These are phyloP conservation scores for Chiroxiphia lanceolata DNA, from an alignment of 2,797 vertebrate genomes.

Conservation along the genomic window DNA sequence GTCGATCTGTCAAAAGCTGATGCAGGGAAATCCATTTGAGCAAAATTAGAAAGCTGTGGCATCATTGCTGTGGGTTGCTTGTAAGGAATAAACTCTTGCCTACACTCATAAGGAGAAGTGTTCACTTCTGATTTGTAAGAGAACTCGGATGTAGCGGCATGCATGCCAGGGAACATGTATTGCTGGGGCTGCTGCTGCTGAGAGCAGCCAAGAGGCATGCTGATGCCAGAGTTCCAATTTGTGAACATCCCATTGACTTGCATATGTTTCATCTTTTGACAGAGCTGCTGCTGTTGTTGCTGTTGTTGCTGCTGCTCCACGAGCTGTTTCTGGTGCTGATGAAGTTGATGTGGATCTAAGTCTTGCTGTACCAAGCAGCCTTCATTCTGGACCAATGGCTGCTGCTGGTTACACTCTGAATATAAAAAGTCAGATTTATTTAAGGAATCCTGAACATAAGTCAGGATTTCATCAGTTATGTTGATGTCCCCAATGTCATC, in stretches of 20 bases:
- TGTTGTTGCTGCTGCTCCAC: conserved; percentile 63
- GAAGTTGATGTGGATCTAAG: conserved; percentile 56
- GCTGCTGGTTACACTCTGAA: conserved; percentile 66
- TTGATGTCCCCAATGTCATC: conserved; percentile 76
- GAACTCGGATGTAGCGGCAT: conserved; percentile 58
- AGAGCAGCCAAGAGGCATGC: conserved; percentile 53
- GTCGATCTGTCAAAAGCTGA: conserved; percentile 68
- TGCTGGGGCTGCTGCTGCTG: conserved; percentile 72
- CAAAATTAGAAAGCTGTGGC: conserved; percentile 64
- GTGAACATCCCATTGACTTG: conserved; percentile 75
- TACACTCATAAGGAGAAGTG: conserved; percentile 62
- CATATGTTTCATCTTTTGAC: conserved; percentile 79
- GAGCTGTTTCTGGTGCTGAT: conserved; percentile 54
- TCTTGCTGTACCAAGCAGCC: conserved; percentile 70
- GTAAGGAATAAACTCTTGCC: conserved; percentile 72
- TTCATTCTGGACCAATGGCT: conserved; percentile 58
- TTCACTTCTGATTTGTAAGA: conserved; percentile 75
- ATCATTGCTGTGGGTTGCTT: conserved; percentile 40
- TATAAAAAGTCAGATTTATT: conserved; percentile 72
- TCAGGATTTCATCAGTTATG: conserved; percentile 81
- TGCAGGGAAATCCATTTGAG: conserved; percentile 73
- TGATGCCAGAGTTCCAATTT: conserved; percentile 63
- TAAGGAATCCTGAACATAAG: conserved; percentile 81
- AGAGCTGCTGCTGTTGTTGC: conserved; percentile 74
- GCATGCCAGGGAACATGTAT: conserved; percentile 61